Conservation (phyloP, 2,113 vertebrate genomes). For the Paratilapia polleni region DNA sequence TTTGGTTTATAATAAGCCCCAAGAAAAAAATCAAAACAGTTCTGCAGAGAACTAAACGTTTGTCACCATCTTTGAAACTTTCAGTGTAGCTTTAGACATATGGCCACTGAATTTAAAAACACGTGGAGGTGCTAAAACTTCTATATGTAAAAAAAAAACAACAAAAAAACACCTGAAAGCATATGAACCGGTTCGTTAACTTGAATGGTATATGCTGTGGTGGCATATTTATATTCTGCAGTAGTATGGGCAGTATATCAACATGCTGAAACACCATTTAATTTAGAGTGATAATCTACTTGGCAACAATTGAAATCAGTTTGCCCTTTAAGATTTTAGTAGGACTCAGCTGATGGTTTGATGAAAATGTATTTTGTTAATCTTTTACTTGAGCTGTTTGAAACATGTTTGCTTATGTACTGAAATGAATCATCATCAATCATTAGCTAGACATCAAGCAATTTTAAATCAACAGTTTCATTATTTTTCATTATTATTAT, state of each 20-base stretch:
- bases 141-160: neutral
- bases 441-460: constrained; percentile 12
- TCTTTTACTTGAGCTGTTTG: neutral
- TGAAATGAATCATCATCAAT: neutral
- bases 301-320: neutral
- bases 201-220: neutral
- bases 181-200: neutral
- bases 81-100: neutral
- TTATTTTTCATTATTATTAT: too few relatives aligned
- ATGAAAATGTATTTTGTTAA: neutral
- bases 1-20: neutral
- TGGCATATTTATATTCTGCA: neutral
- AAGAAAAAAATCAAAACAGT: neutral
- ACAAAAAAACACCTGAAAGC: too few relatives aligned
- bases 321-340: neutral
- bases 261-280: neutral
- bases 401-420: neutral
- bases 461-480: constrained; percentile 11
- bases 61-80: neutral
- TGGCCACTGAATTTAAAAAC: neutral
- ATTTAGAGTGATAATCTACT: neutral
- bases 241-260: neutral
- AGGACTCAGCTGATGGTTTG: neutral
- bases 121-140: neutral
- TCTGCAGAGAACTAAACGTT: neutral